phyloP scores from a whole-genome alignment of 2,888 invertebrate species.

The Sminthurides aquaticus region DNA sequence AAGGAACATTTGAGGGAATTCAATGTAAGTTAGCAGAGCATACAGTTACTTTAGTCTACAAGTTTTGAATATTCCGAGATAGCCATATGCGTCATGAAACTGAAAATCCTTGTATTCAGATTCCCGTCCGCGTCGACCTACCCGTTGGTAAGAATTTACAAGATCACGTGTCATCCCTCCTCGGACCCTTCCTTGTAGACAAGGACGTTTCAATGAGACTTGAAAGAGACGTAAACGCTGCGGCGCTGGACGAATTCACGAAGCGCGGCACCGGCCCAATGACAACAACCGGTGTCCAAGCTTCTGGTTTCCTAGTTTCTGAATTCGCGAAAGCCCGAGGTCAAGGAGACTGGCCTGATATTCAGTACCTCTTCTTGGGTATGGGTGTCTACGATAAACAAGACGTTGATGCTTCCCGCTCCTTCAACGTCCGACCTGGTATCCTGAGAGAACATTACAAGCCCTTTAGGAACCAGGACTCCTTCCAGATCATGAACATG shows the following conservation, averaged over 20 bases:
- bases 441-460: conserved; percentile 34
- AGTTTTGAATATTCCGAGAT: background rate
- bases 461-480: conserved; percentile 31
- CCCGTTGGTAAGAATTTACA: conserved; percentile 40
- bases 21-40: too few species aligned
- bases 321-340: conserved; percentile 23
- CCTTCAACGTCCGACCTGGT: conserved; percentile 37
- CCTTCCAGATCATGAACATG: conserved; percentile 40
- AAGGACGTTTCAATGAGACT: conserved; percentile 35
- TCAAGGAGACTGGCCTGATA: conserved; percentile 36
- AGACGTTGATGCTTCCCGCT: conserved; percentile 33
- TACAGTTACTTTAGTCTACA: background rate
- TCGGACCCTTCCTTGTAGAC: conserved; percentile 40
- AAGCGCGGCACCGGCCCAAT: conserved; percentile 37
- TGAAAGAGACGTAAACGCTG: conserved; percentile 37
- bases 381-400: conserved; percentile 31
- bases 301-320: conserved; percentile 29
- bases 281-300: conserved; percentile 37
- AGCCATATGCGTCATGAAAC: too few species aligned
- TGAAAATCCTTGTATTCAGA: too few species aligned
- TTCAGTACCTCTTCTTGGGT: conserved; percentile 38
- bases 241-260: conserved; percentile 33
- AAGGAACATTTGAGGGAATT: conserved; percentile 31
- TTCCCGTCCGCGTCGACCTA: conserved; percentile 30
- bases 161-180: conserved; percentile 28